Evolutionary conservation across 1,140 invertebrate genomes (phyloP), one percentile per base, ranked within the genome.

Genomic region (Drosophila auraria): DNA sequence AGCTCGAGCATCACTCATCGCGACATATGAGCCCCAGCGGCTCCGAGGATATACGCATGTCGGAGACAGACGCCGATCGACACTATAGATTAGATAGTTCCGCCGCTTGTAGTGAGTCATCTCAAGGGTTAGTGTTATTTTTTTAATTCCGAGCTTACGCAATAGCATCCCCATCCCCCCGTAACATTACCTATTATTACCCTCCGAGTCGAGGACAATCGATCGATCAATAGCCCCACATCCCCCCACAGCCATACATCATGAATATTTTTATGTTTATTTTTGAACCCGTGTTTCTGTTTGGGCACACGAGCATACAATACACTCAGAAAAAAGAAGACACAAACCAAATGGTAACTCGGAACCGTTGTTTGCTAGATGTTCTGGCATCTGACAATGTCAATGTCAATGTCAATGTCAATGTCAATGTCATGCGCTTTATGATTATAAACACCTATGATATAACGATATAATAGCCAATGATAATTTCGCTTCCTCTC

Each of bases 31-130:
- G 97, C 92, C 97, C 97, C 14, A 97, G 96, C 76, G 97, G 97
- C 50, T 98, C 97, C 11, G 97, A 98, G 91, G 98, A 98, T 80
- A 97, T 98, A 83, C 94, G 97, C 78, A 97, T 97, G 95, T 98
- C 97, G 38, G 97, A 98, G 93, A 97, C 97, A 25, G 97, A 98
- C 93, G 96, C 96, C 20, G 97, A 98, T 93, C 95, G 97, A 30
- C 97, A 97, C 93, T 97, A 97, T 93, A 95, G 97, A 93, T 95
- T 97, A 93, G 97, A 97, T 93, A 96, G 96, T 64, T 96, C 96
- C 66, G 96, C 95, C 64, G 95, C 95, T 83, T 96, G 95, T 93
- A 96, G 95, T 93, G 95, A 96, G 93, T 96, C 95, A 82, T 95
- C 95, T 56, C 95, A 95, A 94, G 95, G 95, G 95, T 96, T 94